A percentile compares a stretch with the other conserved stretches of the same genome.
Conservation (phyloP, 1,140 invertebrate genomes). For the Drosophila parvula region DNA sequence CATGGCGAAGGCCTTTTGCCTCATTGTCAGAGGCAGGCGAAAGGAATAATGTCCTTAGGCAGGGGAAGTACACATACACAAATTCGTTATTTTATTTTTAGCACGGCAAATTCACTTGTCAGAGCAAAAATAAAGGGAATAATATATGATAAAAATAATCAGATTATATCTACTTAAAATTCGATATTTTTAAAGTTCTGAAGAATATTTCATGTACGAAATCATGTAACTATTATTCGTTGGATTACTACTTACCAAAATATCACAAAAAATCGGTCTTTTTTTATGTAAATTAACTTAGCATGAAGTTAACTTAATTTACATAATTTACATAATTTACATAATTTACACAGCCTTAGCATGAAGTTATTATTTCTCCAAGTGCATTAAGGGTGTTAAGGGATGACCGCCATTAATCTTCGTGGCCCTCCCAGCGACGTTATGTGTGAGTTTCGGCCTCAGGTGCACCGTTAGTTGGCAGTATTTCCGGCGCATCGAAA, state of each 20-base stretch:
- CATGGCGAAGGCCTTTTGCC: not conserved
- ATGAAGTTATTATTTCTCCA: not conserved
- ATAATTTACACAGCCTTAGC: too few relatives aligned
- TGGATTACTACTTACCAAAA: not conserved
- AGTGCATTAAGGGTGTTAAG: not conserved
- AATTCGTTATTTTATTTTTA: not conserved
- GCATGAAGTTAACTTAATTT: not conserved
- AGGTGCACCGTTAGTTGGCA: constrained; percentile 26
- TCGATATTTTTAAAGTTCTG: not conserved
- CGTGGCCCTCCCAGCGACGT: constrained; percentile 16
- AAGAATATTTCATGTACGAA: not conserved
- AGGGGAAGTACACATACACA: not conserved
- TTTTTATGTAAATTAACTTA: not conserved
- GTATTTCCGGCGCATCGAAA: constrained; percentile 23
- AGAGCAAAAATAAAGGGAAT: not conserved
- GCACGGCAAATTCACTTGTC: not conserved
- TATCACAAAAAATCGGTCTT: too few relatives aligned
- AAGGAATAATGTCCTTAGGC: not conserved
- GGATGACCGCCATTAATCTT: constrained; percentile 33
- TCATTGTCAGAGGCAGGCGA: constrained; percentile 35
- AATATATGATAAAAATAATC: too few relatives aligned
- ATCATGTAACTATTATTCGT: not conserved
- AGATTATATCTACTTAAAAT: not conserved
- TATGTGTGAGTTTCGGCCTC: constrained; percentile 13
- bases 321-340: too few relatives aligned